Percentiles rank a stretch among this genome's conserved stretches.
Evolutionary conservation across 1,140 invertebrate species (phyloP).

Genomic region (Drosophila sturtevanti): DNA sequence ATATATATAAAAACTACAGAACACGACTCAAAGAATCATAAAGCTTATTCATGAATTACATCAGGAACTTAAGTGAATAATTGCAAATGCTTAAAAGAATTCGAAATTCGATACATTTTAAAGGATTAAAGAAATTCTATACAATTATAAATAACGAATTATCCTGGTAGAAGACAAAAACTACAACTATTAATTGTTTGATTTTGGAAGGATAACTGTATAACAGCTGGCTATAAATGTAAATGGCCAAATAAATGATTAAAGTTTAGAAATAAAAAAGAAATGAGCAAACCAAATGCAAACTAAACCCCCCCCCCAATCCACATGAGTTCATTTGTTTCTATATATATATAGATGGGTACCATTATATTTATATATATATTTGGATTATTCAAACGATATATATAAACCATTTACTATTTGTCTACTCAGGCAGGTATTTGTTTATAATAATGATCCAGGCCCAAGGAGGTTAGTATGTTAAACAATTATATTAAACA

Average conservation of each 20-base stretch:
- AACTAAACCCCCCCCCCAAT: slow-evolving; percentile 15
- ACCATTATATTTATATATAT: not conserved
- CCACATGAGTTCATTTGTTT: slow-evolving; percentile 11
- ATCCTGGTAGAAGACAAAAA: slow-evolving; percentile 5
- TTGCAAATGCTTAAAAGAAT: no score
- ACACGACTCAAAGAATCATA: no score
- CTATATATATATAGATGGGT: not conserved
- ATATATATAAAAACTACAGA: no score
- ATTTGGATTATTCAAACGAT: not conserved
- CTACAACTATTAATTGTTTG: no score
- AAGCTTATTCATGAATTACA: no score
- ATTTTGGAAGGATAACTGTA: not conserved
- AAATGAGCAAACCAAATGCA: not conserved
- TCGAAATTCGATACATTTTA: no score
- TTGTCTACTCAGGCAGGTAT: slow-evolving; percentile 31
- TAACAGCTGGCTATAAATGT: slow-evolving; percentile 30
- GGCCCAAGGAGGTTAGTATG: slow-evolving; percentile 38
- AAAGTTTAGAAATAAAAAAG: not conserved
- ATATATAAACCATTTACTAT: not conserved
- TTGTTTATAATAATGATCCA: slow-evolving; percentile 78
- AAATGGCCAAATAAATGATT: slow-evolving; percentile 2
- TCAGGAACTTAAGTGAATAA: no score
- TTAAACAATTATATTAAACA: slow-evolving; percentile 76
- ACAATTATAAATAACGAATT: no score
- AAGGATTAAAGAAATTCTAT: no score